phyloP scores from a whole-genome alignment of 2,113 vertebrate genomes.

The Morone chrysops region DNA sequence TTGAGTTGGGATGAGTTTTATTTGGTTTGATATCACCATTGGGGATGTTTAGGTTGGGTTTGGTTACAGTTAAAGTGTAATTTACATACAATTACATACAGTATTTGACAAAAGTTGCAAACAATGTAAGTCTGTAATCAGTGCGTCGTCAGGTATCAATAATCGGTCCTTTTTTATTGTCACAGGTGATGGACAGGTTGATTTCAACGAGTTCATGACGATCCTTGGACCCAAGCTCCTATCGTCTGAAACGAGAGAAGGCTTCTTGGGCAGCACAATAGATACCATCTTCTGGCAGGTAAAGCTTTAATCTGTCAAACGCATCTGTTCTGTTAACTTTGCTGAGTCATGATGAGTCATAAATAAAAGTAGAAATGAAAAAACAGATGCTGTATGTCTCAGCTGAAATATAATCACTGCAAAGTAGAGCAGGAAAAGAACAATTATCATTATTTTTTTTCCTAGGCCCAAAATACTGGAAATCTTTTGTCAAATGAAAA shows the following conservation, averaged over 20 bases:
- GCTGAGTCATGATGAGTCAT: not conserved
- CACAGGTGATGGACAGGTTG: slow-evolving; percentile 96
- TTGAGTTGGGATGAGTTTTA: not conserved
- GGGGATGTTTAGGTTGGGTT: not conserved
- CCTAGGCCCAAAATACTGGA: not conserved
- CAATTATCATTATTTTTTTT: not conserved
- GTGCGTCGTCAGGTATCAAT: not conserved
- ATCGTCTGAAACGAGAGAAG: slow-evolving; percentile 94
- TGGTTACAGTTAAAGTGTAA: not conserved
- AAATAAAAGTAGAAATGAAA: not conserved
- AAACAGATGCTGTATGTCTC: not conserved
- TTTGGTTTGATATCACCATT: not conserved
- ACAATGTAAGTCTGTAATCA: too few species aligned
- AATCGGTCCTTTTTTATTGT: not conserved
- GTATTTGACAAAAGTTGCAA: not conserved
- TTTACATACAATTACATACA: too few species aligned
- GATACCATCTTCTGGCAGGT: slow-evolving; percentile 99
- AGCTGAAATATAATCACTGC: slow-evolving; percentile 34
- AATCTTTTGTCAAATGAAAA: not conserved
- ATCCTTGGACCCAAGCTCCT: slow-evolving; percentile 97
- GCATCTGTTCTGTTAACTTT: not conserved
- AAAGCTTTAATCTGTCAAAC: slow-evolving; percentile 37
- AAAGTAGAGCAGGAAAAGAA: not conserved
- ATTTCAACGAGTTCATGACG: slow-evolving; percentile 99
- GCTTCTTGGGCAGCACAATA: slow-evolving; percentile 96